Evolutionary conservation across 2,888 invertebrate species (phyloP), one percentile per base, ranked within the genome.

Genomic region (Ellobium chinense): DNA sequence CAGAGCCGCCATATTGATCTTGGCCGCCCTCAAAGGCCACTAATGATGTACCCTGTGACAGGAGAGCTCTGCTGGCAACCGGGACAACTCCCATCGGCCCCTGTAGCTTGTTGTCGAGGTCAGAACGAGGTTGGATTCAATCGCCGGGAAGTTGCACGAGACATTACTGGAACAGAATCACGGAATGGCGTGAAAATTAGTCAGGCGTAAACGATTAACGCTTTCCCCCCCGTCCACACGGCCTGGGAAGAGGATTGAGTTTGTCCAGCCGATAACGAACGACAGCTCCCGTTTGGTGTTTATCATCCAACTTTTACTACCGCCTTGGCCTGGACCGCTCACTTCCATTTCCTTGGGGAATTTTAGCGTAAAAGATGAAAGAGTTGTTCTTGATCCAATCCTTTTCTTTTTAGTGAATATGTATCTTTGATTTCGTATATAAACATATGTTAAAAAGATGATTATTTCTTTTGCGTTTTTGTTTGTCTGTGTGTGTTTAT

Each of bases 1-100:
- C 31, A 65, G 5, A 5, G 9, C 65, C 34, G 65, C 65, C 65
- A 65, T 65, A 65, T 65, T 65, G 65, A 65, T 65, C 65, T 21
- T 31, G 65, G 34, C 58, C 29, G 36, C 18, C 34, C 21, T 65
- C 65, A 65, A 65, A 65, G n/a, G 34, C 29, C 65, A 34, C 65
- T 65, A 65, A 65, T 65, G 65, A 65, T 29, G 65, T 65, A 31
- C n/a, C n/a, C 31, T 31, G 31, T 65, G 34, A 34, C 14, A 34
- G 34, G 65, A 65, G 65, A 31, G 65, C 34, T 65, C 65, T 34
- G 31, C 34, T 31, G 34, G 31, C 31, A 65, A 34, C 34, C 34
- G 65, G 31, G 31, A 65, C 34, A 31, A 65, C 34, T 65, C 65
- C 29, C 65, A 31, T 34, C 9, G 18, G 31, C 7, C 18, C n/a